These are phyloP conservation scores for Ennomos erosarius DNA, from an alignment of 2,888 invertebrate species.

Conservation along the genomic window DNA sequence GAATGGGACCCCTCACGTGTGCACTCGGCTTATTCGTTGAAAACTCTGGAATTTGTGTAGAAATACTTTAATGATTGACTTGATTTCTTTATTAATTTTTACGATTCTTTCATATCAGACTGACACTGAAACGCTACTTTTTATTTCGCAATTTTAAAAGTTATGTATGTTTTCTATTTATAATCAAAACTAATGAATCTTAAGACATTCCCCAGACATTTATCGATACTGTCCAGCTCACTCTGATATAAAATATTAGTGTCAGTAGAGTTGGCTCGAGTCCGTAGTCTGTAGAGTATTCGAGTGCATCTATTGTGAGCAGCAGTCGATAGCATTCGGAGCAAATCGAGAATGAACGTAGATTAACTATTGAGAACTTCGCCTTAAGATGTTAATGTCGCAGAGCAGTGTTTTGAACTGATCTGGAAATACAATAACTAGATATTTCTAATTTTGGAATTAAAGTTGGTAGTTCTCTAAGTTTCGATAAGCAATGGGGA, in stretches of 20 bases:
- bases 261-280: conserved; percentile 39
- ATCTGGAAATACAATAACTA: conserved; percentile 13
- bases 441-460: background rate
- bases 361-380: conserved; percentile 77
- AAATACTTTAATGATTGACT: conserved; percentile 40
- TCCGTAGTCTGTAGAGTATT: conserved; percentile 30
- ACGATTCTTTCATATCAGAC: background rate
- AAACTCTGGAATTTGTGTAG: conserved; percentile 54
- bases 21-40: conserved; percentile 66
- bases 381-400: conserved; percentile 63
- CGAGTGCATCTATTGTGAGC: conserved; percentile 74
- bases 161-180: too few species aligned
- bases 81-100: conserved; percentile 46
- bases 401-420: conserved; percentile 35
- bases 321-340: conserved; percentile 66
- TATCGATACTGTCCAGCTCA: conserved; percentile 37
- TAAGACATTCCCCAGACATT: conserved; percentile 29
- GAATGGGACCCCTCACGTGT: conserved; percentile 75
- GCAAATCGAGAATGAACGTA: conserved; percentile 78
- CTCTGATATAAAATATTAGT: conserved; percentile 52
- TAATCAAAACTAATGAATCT: conserved; percentile 11
- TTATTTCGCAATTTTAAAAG: too few species aligned
- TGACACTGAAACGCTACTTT: too few species aligned
- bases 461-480: too few species aligned
- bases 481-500: too few species aligned